Percentiles rank a stretch among this genome's conserved stretches.
Evolutionary conservation across 2,888 invertebrate species (phyloP).

Genomic region (Spisula solida): DNA sequence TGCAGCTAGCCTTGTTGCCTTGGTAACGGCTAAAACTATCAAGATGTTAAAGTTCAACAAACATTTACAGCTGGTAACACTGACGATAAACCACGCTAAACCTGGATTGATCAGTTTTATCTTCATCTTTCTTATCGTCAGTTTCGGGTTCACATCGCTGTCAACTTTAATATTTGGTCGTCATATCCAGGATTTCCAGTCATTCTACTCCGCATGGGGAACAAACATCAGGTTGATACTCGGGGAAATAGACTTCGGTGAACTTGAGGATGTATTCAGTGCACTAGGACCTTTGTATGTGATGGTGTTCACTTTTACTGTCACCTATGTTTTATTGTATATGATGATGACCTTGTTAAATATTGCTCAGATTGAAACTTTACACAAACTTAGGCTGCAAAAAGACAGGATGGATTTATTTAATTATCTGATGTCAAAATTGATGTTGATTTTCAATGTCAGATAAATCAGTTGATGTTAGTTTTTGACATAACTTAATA

Average conservation of each 20-base stretch:
- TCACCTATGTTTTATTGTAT: conserved; percentile 62
- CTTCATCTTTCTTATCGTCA: conserved; percentile 50
- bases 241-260: conserved; percentile 63
- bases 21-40: conserved; percentile 72
- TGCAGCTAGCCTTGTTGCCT: conserved; percentile 61
- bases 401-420: conserved; percentile 66
- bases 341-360: conserved; percentile 71
- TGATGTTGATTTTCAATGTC: conserved; percentile 52
- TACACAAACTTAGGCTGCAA: conserved; percentile 30
- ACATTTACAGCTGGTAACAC: conserved; percentile 63
- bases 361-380: conserved; percentile 53
- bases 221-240: conserved; percentile 65
- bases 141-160: conserved; percentile 68
- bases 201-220: conserved; percentile 45
- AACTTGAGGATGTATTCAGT: conserved; percentile 36
- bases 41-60: conserved; percentile 73
- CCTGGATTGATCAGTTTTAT: conserved; percentile 52
- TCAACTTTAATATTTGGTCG: conserved; percentile 65
- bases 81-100: conserved; percentile 58
- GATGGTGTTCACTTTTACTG: conserved; percentile 56
- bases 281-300: conserved; percentile 71
- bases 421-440: conserved; percentile 63
- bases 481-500: too few species aligned
- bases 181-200: conserved; percentile 53
- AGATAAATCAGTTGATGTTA: background rate